Base-by-base conservation (phyloP, 2,888 invertebrate species). In the Drosophila mulleri region DNA sequence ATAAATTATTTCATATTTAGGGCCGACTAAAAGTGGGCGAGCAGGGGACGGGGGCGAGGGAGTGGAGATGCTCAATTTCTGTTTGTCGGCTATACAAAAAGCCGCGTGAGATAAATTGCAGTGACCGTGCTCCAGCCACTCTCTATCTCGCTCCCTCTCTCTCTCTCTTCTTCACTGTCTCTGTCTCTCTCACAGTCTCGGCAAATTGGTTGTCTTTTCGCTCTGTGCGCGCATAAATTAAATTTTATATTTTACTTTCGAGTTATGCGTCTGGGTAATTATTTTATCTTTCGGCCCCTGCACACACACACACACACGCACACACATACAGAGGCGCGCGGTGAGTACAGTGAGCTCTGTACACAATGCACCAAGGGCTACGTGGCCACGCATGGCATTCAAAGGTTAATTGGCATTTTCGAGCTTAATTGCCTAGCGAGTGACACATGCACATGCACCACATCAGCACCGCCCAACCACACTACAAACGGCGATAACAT, bases 1-100 rank as follows among this genome's bases (percentile, higher is more conserved):
- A 89, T 91, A 91, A 91, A 91, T 91, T 89, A 91, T 88, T 86
- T 89, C 86, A 81, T 89, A 88, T 86, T 86, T 83, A 86, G 86
- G 73, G 87, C 52, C 14, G 14, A 23, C 68, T 63, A 59, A 35
- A 35, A 39, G 37, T 12, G 53, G 6, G 14, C 32, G 44, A 18
- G 44, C 12, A 37, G 41, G 59, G 66, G 37, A 35, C 7, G 14
- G 1, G 44, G 14, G 12, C 3, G 12, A 6, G 20, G 39, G 41
- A 11, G 18, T 14, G 23, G 18, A 53, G 48, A 50, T 71, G 37
- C 72, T 70, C 48, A 64, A 72, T 76, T 74, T 68, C 37, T 47
- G 59, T 45, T 58, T 42, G 47, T 45, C 53, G 42, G 59, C 63
- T 56, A 62, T 44, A 41, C 42, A 64, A 69, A 68, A 80, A 72